Base-by-base conservation (phyloP, 2,888 invertebrate genomes). In the Ashinkailepas kermadecensis region DNA sequence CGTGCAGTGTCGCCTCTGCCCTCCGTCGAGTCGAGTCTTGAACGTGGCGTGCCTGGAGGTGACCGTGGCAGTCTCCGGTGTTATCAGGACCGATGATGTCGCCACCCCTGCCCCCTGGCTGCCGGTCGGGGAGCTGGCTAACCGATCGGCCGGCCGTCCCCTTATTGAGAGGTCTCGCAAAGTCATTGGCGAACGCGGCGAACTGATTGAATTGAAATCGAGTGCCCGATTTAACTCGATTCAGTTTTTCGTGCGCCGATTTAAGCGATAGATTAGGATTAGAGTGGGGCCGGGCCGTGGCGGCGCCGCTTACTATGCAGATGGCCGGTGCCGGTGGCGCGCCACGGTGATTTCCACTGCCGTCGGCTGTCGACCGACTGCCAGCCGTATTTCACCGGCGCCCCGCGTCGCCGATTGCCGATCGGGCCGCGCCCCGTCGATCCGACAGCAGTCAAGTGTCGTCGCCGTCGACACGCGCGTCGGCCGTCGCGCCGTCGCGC, bases 221-320 rank as follows among this genome's bases (percentile, higher is more conserved):
- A 54, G 54, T 54, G 74, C 74, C 15, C 74, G 54, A 74, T 74
- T 74, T 74, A 74, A 74, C 74, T 21, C 18, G 74, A 15, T 74
- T 7, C 25, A 15, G 74, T 74, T 74, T 74, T 74, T 74, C 70
- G 74, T 54, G 21, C 74, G 54, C 54, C 74, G 54, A 54, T 74
- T 74, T 74, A 74, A 74, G 18, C 74, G 74, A 74, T 74, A 74
- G 74, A 74, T 74, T 21, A 54, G 74, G 74, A 74, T 74, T 54
- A 74, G 11, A 54, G 74, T 7, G 3, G 54, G 18, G 23, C 23
- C 23, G 54, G 25, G 39, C 59, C 59, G 12, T 4, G 54, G 12
- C 13, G 74, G 54, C 39, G 54, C 74, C 18, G 74, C 54, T 74
- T 74, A 21, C 74, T 23, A 74, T 74, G 74, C 7, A 74, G 74